Conservation (phyloP, 2,888 invertebrate genomes). For the Habrosyne pyritoides region DNA sequence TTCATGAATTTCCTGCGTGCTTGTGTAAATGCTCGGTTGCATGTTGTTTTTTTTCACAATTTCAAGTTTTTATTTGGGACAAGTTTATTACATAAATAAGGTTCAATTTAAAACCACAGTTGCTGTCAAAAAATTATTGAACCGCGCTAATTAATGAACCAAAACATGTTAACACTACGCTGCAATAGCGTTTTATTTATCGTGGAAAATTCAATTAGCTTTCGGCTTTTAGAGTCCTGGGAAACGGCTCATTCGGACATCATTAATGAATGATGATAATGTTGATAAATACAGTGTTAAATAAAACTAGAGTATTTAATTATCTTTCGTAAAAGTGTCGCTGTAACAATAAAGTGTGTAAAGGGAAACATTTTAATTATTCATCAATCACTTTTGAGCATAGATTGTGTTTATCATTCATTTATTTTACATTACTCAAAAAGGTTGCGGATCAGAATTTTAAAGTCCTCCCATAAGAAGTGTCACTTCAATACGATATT, state of each 20-base stretch:
- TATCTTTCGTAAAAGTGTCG: too few relatives aligned
- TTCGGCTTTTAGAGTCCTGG: conserved; percentile 11
- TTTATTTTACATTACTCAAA: too few relatives aligned
- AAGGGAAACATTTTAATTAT: too few relatives aligned
- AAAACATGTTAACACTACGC: conserved; percentile 26
- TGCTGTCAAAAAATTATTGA: conserved; percentile 29
- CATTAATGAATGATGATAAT: neutral
- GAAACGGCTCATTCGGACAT: neutral
- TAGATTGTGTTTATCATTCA: too few relatives aligned
- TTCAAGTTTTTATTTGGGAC: conserved; percentile 22
- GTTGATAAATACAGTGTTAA: too few relatives aligned
- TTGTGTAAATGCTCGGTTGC: neutral
- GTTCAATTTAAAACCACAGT: conserved; percentile 16
- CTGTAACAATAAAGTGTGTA: too few relatives aligned
- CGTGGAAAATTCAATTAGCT: conserved; percentile 26
- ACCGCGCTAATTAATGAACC: conserved; percentile 36
- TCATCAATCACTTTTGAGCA: too few relatives aligned
- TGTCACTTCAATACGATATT: too few relatives aligned
- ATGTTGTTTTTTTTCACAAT: conserved; percentile 12
- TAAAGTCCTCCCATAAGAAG: too few relatives aligned
- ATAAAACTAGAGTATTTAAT: too few relatives aligned
- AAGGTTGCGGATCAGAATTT: too few relatives aligned
- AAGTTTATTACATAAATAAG: neutral
- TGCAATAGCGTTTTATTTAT: conserved; percentile 20
- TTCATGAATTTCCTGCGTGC: too few relatives aligned